Evolutionary conservation across 2,797 vertebrate genomes (phyloP).

Genomic region (Alcedo quadribrachys): DNA sequence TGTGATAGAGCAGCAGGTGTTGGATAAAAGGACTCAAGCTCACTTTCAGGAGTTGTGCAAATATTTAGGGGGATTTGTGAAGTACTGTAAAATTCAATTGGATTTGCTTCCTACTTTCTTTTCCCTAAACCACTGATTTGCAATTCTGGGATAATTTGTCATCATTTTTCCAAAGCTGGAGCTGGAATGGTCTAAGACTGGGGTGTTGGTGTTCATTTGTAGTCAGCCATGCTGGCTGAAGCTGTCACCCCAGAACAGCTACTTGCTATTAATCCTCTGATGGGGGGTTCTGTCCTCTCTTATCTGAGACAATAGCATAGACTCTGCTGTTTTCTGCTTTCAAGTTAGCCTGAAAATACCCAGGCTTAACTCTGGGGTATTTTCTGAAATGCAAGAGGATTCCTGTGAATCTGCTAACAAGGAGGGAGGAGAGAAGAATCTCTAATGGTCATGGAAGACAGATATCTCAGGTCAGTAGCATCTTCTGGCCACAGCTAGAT

Average conservation of each 20-base stretch:
- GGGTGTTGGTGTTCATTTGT: background rate
- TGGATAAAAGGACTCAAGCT: constrained; percentile 32
- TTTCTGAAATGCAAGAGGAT: background rate
- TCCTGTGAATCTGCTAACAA: background rate
- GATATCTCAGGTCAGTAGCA: background rate
- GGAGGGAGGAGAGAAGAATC: background rate
- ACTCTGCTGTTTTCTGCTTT: background rate
- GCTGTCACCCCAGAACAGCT: background rate
- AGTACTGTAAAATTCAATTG: constrained; percentile 36
- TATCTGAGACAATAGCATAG: background rate
- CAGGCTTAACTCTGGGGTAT: background rate
- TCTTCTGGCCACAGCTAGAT: background rate
- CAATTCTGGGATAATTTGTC: background rate
- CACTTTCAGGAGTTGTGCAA: background rate
- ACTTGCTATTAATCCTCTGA: background rate
- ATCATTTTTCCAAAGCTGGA: background rate
- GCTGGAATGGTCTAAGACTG: background rate
- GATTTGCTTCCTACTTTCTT: background rate
- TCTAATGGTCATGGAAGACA: background rate
- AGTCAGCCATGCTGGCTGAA: background rate
- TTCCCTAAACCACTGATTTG: background rate
- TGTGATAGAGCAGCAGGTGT: constrained; percentile 37
- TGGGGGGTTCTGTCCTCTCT: background rate
- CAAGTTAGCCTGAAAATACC: background rate
- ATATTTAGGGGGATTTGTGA: constrained; percentile 26